A percentile compares a stretch with the other conserved stretches of the same genome.
Evolutionary conservation across 2,797 vertebrate genomes (phyloP).

Genomic region (Sebastes baramenuke): DNA sequence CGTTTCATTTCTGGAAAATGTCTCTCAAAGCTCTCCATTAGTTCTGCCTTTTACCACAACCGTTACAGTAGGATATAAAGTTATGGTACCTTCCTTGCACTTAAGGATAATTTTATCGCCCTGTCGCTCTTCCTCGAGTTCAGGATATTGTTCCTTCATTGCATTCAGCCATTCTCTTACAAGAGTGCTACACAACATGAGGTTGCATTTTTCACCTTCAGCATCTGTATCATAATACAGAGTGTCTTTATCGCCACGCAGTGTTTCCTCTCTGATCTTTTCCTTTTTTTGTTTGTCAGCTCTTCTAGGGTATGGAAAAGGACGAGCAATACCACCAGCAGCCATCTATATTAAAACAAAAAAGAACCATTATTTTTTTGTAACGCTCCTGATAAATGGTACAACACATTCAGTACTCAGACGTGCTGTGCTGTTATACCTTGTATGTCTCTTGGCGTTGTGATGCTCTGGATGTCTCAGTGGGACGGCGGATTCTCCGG

Average conservation of each 20-base stretch:
- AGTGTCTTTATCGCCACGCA: rapidly evolving
- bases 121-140: rapidly evolving
- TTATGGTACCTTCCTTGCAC: rapidly evolving
- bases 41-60: rapidly evolving
- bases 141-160: rapidly evolving
- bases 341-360: neutral
- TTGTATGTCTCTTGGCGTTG: neutral
- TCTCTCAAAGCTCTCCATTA: rapidly evolving
- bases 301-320: rapidly evolving
- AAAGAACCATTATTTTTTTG: neutral
- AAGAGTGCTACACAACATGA: rapidly evolving
- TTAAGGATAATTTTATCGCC: rapidly evolving
- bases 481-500: neutral
- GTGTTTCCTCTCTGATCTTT: rapidly evolving
- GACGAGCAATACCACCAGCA: rapidly evolving
- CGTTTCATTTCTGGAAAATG: neutral
- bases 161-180: rapidly evolving
- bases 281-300: rapidly evolving
- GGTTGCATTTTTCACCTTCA: rapidly evolving
- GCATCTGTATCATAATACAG: neutral
- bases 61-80: rapidly evolving
- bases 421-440: neutral
- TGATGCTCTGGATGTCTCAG: neutral
- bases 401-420: neutral
- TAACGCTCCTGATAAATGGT: neutral